phyloP scores from a whole-genome alignment of 2,113 vertebrate genomes.

The Oreochromis tanganicae region DNA sequence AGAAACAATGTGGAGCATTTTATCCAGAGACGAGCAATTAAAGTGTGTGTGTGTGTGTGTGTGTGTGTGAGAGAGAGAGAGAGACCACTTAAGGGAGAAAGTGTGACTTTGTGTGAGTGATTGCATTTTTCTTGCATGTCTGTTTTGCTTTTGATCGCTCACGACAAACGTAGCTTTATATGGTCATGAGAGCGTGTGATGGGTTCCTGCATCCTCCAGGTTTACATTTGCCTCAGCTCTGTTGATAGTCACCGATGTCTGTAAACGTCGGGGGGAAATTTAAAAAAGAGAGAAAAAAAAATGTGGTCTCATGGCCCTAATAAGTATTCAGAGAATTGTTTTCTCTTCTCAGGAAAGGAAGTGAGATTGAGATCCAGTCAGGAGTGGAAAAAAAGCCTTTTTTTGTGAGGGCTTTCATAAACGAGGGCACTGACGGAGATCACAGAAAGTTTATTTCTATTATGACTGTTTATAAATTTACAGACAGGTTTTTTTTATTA shows the following conservation, averaged over 20 bases:
- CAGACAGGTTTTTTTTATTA: background rate
- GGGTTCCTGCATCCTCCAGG: constrained; percentile 9
- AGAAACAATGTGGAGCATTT: constrained; percentile 31
- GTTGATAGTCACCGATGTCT: constrained; percentile 6
- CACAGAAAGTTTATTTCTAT: background rate
- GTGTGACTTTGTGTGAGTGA: background rate
- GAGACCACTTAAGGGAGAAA: constrained; percentile 30
- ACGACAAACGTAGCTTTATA: constrained; percentile 54
- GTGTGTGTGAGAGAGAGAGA: background rate
- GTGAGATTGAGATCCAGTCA: constrained; percentile 39
- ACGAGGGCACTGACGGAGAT: constrained; percentile 5
- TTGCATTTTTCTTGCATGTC: constrained; percentile 10
- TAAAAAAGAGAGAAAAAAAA: background rate
- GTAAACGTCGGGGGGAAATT: background rate
- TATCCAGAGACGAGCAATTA: constrained; percentile 18
- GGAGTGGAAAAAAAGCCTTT: background rate
- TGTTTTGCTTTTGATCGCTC: constrained; percentile 20
- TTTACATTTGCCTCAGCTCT: constrained; percentile 40
- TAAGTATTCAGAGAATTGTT: constrained; percentile 13
- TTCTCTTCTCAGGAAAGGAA: constrained; percentile 36
- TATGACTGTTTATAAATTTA: background rate
- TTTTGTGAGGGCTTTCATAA: constrained; percentile 17
- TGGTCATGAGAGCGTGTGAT: constrained; percentile 49
- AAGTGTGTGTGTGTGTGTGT: constrained; percentile 8
- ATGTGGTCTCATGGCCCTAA: background rate